These are phyloP conservation scores for Lucinisca nassula DNA, from an alignment of 2,888 invertebrate species.

Conservation along the genomic window DNA sequence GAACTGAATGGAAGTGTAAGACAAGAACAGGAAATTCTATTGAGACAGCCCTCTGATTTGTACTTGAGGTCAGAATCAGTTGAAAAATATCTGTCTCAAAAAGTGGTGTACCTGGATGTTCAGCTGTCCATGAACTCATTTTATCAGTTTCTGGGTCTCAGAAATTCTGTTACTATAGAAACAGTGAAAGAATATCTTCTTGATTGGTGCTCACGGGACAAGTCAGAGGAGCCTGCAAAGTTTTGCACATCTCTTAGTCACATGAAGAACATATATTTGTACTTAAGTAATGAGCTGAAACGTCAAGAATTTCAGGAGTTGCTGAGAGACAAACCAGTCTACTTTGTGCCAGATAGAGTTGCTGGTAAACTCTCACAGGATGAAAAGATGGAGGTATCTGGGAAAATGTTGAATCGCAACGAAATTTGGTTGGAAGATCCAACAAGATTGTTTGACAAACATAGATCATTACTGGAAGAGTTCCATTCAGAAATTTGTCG, in stretches of 20 bases:
- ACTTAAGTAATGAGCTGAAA: constrained; percentile 78
- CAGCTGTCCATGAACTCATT: constrained; percentile 71
- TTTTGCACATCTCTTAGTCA: constrained; percentile 80
- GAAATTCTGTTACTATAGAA: constrained; percentile 69
- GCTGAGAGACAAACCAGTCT: constrained; percentile 79
- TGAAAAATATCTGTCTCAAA: constrained; percentile 76
- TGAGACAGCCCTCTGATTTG: constrained; percentile 63
- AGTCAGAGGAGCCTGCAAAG: constrained; percentile 58
- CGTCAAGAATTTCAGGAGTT: constrained; percentile 79
- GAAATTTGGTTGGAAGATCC: constrained; percentile 85
- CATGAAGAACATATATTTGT: constrained; percentile 81
- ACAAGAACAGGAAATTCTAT: constrained; percentile 13
- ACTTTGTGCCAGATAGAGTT: constrained; percentile 78
- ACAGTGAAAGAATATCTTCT: constrained; percentile 76
- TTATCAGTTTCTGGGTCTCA: constrained; percentile 77
- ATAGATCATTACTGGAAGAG: constrained; percentile 71
- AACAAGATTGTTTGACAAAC: constrained; percentile 81
- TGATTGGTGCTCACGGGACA: constrained; percentile 78
- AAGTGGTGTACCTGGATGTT: constrained; percentile 80
- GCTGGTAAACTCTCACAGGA: neutral
- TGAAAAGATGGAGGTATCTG: constrained; percentile 53
- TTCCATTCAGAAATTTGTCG: constrained; percentile 76
- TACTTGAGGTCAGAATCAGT: constrained; percentile 68
- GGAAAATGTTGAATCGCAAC: constrained; percentile 75
- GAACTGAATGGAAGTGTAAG: constrained; percentile 27